These are phyloP conservation scores for Pelodiscus sinensis DNA, from an alignment of 2,113 vertebrate genomes.

Conservation along the genomic window DNA sequence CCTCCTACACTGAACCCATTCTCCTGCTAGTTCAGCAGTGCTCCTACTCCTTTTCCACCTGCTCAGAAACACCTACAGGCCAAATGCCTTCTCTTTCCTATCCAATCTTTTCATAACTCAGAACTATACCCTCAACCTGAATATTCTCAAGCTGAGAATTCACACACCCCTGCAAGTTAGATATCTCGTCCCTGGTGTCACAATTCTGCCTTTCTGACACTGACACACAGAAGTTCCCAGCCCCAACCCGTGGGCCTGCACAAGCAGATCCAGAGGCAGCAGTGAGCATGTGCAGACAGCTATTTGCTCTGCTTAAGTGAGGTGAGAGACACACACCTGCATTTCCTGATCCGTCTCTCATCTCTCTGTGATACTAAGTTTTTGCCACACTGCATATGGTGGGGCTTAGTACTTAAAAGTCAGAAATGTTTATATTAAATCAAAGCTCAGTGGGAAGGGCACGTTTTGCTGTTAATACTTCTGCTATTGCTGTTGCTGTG, in stretches of 20 bases:
- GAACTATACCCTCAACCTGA: background rate
- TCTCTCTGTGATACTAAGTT: background rate
- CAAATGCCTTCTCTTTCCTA: background rate
- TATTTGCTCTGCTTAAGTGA: background rate
- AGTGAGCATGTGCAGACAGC: background rate
- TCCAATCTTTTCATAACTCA: rapidly evolving
- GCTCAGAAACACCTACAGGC: background rate
- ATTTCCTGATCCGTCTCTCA: background rate
- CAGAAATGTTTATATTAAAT: background rate
- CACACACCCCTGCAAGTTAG: background rate
- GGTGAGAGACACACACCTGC: background rate
- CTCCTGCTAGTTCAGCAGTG: background rate
- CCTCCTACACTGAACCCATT: background rate
- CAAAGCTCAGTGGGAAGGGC: background rate
- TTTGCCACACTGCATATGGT: background rate
- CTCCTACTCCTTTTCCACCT: rapidly evolving
- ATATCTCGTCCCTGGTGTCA: background rate
- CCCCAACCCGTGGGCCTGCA: background rate
- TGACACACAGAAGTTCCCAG: background rate
- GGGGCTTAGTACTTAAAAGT: background rate
- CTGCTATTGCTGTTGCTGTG: background rate
- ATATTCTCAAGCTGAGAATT: background rate
- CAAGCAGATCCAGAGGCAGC: background rate
- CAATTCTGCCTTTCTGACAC: background rate
- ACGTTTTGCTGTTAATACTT: background rate